Evolutionary conservation across 2,797 vertebrate genomes (phyloP).

Genomic region (Huso huso): DNA sequence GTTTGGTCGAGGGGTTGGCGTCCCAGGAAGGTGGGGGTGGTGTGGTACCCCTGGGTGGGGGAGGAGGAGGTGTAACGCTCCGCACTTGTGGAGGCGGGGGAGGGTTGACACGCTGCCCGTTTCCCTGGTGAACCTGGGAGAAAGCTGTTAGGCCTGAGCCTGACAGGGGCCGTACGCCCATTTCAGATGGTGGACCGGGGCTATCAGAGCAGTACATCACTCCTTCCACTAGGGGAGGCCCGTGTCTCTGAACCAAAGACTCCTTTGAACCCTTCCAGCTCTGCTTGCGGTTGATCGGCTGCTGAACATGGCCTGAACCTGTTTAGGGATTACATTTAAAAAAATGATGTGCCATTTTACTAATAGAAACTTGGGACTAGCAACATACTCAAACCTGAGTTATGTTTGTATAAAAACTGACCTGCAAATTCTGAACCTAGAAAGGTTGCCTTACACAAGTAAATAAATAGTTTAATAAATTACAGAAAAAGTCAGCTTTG

Average conservation of each 20-base stretch:
- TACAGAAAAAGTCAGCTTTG: too few species aligned
- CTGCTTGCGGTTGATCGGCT: slow-evolving; percentile 74
- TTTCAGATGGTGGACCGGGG: slow-evolving; percentile 70
- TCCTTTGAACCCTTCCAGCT: slow-evolving; percentile 98
- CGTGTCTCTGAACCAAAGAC: slow-evolving; percentile 80
- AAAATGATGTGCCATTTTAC: too few species aligned
- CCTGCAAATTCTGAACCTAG: too few species aligned
- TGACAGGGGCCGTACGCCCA: slow-evolving; percentile 63
- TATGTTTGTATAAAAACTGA: too few species aligned
- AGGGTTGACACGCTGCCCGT: slow-evolving; percentile 80
- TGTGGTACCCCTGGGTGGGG: slow-evolving; percentile 71
- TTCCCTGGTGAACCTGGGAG: slow-evolving; percentile 68
- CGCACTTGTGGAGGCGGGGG: slow-evolving; percentile 81
- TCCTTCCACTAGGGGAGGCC: slow-evolving; percentile 71
- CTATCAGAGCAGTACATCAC: slow-evolving; percentile 81
- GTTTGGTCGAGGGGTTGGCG: slow-evolving; percentile 77
- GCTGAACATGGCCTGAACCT: slow-evolving; percentile 68
- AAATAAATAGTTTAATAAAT: too few species aligned
- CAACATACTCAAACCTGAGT: too few species aligned
- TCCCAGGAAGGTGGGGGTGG: slow-evolving; percentile 81
- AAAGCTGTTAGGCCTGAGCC: slow-evolving; percentile 68
- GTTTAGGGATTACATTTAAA: too few species aligned
- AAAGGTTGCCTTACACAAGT: too few species aligned
- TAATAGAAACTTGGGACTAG: too few species aligned
- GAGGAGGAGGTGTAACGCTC: slow-evolving; percentile 80